Evolutionary conservation across 2,797 vertebrate species (phyloP).

Genomic region (Falco biarmicus): DNA sequence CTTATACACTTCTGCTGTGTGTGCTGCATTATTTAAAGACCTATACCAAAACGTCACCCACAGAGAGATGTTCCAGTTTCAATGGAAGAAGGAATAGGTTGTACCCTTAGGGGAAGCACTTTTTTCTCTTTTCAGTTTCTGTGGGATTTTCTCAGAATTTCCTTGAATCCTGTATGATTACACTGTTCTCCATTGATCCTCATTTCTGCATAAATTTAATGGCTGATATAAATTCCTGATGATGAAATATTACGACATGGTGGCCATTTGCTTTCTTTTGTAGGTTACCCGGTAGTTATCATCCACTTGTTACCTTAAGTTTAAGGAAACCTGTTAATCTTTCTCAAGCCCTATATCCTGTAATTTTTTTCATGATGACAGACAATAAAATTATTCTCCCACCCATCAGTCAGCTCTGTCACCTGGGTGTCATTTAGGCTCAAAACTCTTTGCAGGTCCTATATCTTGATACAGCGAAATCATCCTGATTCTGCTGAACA

Average conservation of each 20-base stretch:
- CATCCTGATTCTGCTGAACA: not conserved
- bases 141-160: not conserved
- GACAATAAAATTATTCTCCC: not conserved
- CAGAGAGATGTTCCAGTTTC: not conserved
- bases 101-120: not conserved
- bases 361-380: not conserved
- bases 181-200: not conserved
- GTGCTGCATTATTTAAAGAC: not conserved
- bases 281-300: not conserved
- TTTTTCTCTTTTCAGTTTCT: not conserved
- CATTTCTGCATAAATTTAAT: not conserved
- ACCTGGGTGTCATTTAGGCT: not conserved
- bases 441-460: not conserved
- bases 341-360: not conserved
- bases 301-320: not conserved
- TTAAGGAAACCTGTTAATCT: not conserved
- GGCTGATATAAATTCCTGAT: not conserved
- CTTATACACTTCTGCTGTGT: not conserved
- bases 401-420: not conserved
- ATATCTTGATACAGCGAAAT: not conserved
- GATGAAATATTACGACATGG: not conserved
- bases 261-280: not conserved
- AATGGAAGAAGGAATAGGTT: not conserved
- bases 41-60: not conserved
- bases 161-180: not conserved